Evolutionary conservation across 2,888 invertebrate genomes (phyloP), one percentile per base, ranked within the genome.

Genomic region (Hemaris fuciformis): DNA sequence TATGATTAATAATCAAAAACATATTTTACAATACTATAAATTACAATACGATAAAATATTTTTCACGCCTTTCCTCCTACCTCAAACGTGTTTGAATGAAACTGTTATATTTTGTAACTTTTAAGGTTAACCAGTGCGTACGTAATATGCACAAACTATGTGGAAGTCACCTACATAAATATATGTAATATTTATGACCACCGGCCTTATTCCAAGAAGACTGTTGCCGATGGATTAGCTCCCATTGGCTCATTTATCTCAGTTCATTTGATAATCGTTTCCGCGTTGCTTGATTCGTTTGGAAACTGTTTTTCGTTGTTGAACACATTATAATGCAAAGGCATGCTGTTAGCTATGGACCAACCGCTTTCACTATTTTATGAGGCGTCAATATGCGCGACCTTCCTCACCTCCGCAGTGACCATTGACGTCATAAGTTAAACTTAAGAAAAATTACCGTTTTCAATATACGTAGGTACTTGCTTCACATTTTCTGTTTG

Each of bases 321-420:
- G 31, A 53, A 18, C 31, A 18, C 31, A 53, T 53, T 53, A 53
- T 53, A 53, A 53, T 53, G 18, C 31, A 27, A 18, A 53, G 31
- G 31, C 53, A 31, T 53, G 13, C 45, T 45, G 53, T 25, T 6
- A 25, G n/a, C 10, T 46, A 6, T 53, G 3, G 27, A 23, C 46
- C 13, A 34, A 41, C 48, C 38, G 18, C 48, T 60, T 60, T 60
- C 48, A 60, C 48, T 18, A 20, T 57, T 7, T 25, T 13, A 7
- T 53, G 23, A 7, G 25, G 4, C 48, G 38, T 34, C 23, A 25
- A 18, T 34, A 38, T 23, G 20, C 41, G 38, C 38, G 38, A 57
- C 57, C 57, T 34, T 59, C 59, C 13, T 34, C 25, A 59, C 59
- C 59, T 59, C 46, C n/a, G n/a, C 27, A 34, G 46, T 46, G 59